Conservation (phyloP, 2,113 vertebrate species). For the Onychostruthus taczanowskii region DNA sequence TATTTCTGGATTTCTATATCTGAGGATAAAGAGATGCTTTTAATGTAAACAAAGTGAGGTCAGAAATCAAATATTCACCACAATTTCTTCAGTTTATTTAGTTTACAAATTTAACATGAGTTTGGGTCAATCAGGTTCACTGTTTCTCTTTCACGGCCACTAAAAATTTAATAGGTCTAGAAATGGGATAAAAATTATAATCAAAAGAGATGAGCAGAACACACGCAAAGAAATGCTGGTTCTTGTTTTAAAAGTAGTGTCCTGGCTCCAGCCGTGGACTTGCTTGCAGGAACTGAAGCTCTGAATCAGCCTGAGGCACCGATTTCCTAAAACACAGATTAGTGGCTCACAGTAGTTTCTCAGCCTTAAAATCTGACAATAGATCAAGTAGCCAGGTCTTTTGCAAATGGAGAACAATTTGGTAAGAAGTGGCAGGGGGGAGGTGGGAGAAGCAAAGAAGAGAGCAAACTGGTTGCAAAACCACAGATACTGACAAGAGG, state of each 20-base stretch:
- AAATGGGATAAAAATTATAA: not conserved
- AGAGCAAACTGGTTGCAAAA: not conserved
- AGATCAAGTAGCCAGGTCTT: not conserved
- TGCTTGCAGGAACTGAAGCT: not conserved
- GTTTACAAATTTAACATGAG: not conserved
- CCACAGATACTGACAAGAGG: not conserved
- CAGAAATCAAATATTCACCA: not conserved
- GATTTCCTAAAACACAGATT: not conserved
- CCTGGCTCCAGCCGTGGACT: not conserved
- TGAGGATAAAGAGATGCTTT: not conserved
- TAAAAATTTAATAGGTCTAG: not conserved
- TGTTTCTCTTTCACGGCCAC: not conserved
- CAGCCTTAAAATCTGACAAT: not conserved
- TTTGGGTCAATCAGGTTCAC: not conserved
- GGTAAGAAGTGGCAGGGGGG: accelerated
- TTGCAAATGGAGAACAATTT: not conserved
- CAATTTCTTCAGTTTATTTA: not conserved
- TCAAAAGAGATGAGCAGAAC: not conserved
- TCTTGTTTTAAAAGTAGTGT: not conserved
- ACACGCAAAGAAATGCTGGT: not conserved
- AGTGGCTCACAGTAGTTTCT: not conserved
- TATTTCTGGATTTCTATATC: not conserved
- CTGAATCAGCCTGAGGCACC: not conserved
- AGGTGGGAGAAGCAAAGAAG: not conserved
- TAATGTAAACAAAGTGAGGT: not conserved